Evolutionary conservation across 2,797 vertebrate genomes (phyloP).

Genomic region (Gobio occitaniae): DNA sequence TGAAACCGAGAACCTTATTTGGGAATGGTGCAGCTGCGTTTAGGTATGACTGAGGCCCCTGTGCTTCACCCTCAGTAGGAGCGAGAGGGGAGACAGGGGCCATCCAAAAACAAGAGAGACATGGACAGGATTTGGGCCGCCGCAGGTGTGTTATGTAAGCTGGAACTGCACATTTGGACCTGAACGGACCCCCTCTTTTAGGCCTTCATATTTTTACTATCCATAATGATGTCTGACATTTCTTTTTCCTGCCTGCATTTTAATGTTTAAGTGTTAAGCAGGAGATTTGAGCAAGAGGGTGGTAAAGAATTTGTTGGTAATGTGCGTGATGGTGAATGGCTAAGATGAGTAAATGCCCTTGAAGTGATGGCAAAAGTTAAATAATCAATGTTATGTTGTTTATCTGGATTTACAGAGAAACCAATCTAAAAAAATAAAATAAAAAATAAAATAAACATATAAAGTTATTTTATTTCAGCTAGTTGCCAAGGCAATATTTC

Average conservation of each 20-base stretch:
- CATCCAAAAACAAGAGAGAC: slow-evolving; percentile 46
- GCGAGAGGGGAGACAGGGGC: slow-evolving; percentile 36
- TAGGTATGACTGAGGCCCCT: slow-evolving; percentile 23
- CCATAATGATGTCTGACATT: slow-evolving; percentile 30
- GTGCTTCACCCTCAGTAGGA: slow-evolving; percentile 42
- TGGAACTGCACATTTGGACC: slow-evolving; percentile 48
- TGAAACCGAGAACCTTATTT: slow-evolving; percentile 40
- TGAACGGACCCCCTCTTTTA: slow-evolving; percentile 52
- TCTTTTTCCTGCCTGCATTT: slow-evolving; percentile 57
- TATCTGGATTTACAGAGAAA: slow-evolving; percentile 42
- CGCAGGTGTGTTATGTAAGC: slow-evolving; percentile 66
- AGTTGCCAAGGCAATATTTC: no score
- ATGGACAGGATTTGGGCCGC: slow-evolving; percentile 26
- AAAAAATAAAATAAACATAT: no score
- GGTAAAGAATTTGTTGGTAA: background rate
- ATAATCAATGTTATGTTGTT: slow-evolving; percentile 52
- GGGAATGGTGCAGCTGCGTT: slow-evolving; percentile 35
- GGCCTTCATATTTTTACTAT: slow-evolving; percentile 50
- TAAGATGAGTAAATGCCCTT: background rate
- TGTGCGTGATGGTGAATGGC: slow-evolving; percentile 23
- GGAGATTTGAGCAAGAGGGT: background rate
- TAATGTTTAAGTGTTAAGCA: slow-evolving; percentile 24
- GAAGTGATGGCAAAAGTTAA: slow-evolving; percentile 65
- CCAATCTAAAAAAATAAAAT: background rate
- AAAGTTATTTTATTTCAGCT: no score